These are phyloP conservation scores for Ephestia elutella DNA, from an alignment of 1,140 invertebrate genomes.

Conservation along the genomic window DNA sequence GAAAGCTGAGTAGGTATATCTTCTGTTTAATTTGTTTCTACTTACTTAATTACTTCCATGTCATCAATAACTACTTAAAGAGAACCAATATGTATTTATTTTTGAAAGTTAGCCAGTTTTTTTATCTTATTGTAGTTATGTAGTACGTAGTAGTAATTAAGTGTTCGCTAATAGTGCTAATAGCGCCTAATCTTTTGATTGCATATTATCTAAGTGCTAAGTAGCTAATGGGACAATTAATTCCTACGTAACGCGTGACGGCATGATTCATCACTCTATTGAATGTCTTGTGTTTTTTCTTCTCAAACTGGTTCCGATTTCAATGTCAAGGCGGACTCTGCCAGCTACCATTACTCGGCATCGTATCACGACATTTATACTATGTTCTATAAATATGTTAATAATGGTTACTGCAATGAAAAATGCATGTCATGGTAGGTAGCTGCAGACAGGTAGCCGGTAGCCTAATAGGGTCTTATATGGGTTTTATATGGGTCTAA, in stretches of 20 bases:
- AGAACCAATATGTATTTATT: too few relatives aligned
- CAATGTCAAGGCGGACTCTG: conserved; percentile 31
- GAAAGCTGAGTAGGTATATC: too few relatives aligned
- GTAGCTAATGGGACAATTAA: conserved; percentile 10
- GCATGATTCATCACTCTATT: conserved; percentile 28
- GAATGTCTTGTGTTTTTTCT: conserved; percentile 24
- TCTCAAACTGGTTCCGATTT: conserved; percentile 30
- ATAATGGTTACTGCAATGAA: not conserved
- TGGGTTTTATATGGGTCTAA: too few relatives aligned
- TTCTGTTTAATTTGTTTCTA: too few relatives aligned
- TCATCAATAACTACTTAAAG: too few relatives aligned
- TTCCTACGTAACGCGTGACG: conserved; percentile 16
- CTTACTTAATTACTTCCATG: too few relatives aligned
- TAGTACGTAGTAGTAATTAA: not conserved
- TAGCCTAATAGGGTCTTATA: too few relatives aligned
- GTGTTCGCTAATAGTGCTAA: not conserved
- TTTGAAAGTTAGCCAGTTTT: too few relatives aligned
- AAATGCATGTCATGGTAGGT: not conserved
- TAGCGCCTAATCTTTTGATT: not conserved
- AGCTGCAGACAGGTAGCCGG: too few relatives aligned
- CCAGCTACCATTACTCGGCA: not conserved
- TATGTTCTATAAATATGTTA: not conserved
- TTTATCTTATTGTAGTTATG: not conserved
- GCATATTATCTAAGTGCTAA: conserved; percentile 3
- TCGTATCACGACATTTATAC: not conserved